Conservation (phyloP, 23 tunicate genomes). For the Trididemnum nubilum region DNA sequence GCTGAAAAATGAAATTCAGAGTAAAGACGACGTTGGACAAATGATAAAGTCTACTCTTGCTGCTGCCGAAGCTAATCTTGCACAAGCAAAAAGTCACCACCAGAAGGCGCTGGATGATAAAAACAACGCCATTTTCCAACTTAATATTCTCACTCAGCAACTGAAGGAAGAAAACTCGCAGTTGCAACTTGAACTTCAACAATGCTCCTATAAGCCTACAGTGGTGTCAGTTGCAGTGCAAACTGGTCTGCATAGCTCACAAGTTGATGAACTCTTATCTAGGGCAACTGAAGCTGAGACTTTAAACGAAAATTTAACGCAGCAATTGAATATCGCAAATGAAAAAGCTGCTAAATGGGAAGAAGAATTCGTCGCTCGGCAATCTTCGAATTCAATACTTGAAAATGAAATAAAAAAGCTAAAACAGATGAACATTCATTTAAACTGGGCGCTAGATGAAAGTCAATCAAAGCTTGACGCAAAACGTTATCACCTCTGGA, state of each 20-base stretch:
- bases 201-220: neutral
- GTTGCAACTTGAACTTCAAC: conserved; percentile 1
- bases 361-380: neutral
- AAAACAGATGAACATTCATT: neutral
- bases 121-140: neutral
- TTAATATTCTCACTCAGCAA: neutral
- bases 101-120: neutral
- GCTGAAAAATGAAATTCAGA: neutral
- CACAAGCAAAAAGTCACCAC: neutral
- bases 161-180: conserved; percentile 10
- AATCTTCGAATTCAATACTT: neutral
- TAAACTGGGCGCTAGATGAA: neutral
- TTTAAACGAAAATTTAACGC: neutral
- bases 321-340: neutral
- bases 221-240: neutral
- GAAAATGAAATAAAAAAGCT: neutral
- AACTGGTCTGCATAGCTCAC: neutral
- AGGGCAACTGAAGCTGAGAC: neutral
- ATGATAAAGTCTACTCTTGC: neutral
- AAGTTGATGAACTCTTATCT: neutral
- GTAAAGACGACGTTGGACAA: neutral
- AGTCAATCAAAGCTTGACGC: neutral
- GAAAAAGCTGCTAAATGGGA: neutral
- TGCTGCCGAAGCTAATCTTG: neutral
- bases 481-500: neutral